phyloP scores from a whole-genome alignment of 2,888 invertebrate species.

The Augiades crinisus region DNA sequence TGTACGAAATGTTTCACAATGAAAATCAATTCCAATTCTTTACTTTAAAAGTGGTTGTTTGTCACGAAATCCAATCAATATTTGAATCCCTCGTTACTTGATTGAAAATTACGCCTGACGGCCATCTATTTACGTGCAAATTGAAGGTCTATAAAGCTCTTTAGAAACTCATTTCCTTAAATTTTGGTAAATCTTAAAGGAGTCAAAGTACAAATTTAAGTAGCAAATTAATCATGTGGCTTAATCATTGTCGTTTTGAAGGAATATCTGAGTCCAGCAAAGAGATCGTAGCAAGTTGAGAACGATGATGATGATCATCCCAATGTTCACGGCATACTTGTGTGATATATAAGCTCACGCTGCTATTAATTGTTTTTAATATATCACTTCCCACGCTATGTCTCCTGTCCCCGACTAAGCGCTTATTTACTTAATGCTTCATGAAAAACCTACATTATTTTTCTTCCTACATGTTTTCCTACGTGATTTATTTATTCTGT shows the following conservation, averaged over 20 bases:
- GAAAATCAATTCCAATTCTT: background rate
- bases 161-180: too few relatives aligned
- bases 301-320: too few relatives aligned
- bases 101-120: constrained; percentile 10
- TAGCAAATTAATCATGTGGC: too few relatives aligned
- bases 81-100: background rate
- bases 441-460: constrained; percentile 3
- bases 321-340: background rate
- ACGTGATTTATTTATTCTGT: background rate
- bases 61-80: constrained; percentile 21
- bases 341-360: background rate
- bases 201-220: too few relatives aligned
- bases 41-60: constrained; percentile 1
- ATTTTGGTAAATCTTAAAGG: too few relatives aligned
- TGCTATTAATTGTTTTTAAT: background rate
- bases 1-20: background rate
- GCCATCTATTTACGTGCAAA: constrained; percentile 20
- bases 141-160: too few relatives aligned
- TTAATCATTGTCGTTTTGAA: too few relatives aligned
- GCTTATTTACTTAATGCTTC: constrained; percentile 1
- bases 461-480: background rate
- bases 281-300: too few relatives aligned
- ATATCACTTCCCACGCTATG: constrained; percentile 1
- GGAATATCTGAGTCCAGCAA: too few relatives aligned
- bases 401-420: constrained; percentile 5